These are phyloP conservation scores for Hyperoplus immaculatus DNA, from an alignment of 2,797 vertebrate genomes.

Conservation along the genomic window DNA sequence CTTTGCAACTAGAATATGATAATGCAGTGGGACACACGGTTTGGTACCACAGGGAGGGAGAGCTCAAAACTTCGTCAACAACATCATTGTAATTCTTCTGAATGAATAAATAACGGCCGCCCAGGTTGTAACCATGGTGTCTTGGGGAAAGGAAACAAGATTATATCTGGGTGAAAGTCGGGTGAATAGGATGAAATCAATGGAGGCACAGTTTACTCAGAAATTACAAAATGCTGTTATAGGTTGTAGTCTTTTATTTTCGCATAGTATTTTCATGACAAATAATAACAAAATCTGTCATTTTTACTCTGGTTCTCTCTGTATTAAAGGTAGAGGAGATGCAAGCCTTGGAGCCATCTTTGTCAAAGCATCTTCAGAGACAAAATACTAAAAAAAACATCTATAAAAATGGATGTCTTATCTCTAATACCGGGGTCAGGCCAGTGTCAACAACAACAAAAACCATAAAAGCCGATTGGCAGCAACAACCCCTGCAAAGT, in stretches of 20 bases:
- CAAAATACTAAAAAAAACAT: background rate
- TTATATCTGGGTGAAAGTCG: constrained; percentile 37
- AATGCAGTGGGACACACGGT: constrained; percentile 22
- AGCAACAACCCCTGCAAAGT: background rate
- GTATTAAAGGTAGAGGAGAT: background rate
- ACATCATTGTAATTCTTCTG: constrained; percentile 37
- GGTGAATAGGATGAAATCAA: constrained; percentile 30
- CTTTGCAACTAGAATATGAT: constrained; percentile 26
- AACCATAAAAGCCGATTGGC: background rate
- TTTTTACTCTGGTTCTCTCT: constrained; percentile 13
- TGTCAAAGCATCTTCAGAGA: background rate
- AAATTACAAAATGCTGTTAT: background rate
- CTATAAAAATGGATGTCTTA: background rate
- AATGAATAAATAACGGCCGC: constrained; percentile 56
- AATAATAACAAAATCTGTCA: background rate
- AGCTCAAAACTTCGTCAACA: constrained; percentile 27
- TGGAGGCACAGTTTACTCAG: background rate
- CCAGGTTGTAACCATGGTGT: constrained; percentile 30
- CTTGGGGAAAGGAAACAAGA: constrained; percentile 36
- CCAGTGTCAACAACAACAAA: background rate
- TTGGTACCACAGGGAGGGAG: constrained; percentile 31
- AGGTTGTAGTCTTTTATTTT: background rate
- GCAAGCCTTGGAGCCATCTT: background rate
- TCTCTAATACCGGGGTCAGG: background rate
- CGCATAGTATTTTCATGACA: constrained; percentile 1